Evolutionary conservation across 2,113 vertebrate genomes (phyloP), one percentile per base, ranked within the genome.

Genomic region (Patagioenas fasciata): DNA sequence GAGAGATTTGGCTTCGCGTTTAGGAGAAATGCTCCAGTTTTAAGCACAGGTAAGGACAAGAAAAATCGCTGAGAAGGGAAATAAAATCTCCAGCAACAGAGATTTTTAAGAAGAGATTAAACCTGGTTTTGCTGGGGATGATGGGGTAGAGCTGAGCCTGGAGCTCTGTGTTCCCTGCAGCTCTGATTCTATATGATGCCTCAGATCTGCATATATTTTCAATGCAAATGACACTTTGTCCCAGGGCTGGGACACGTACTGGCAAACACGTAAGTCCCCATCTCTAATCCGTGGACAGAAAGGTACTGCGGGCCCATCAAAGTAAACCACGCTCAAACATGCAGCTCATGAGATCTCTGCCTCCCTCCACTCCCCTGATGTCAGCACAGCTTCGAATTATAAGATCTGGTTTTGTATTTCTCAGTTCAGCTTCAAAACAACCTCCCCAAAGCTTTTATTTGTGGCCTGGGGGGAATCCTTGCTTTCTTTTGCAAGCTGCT

Each of bases 41-140:
- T 31, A 29, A 72, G 13, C 58, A 54, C 19, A 21, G 25, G 28
- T 17, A 48, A 66, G 24, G 50, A 42, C 16, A 40, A 4, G 51
- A 54, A 70, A 6, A 19, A 32, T n/a, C 5, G 24, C 56, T 32
- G 40, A 83, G 48, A 62, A 34, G 16, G 28, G 32, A 53, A 34
- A 32, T 25, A 65, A 58, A 53, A 66, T 47, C 61, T 62, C 54
- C 40, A 69, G 2, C 0, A 1, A 34, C 6, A 14, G 69, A 34
- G 54, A 50, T 48, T 74, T 74, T 74, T 16, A 44, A 47, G 58
- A 67, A 47, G 47, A 74, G n/a, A 69, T 67, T 9, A 48, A 47
- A 53, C 24, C 66, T 0, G 0, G 5, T 0, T 9, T 54, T 48
- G 54, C 36, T 71, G 42, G 21, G 25, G 48, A 31, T 0, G 5